Conservation (phyloP, 2,113 vertebrate genomes). For the Speoplatyrhinus poulsoni region DNA sequence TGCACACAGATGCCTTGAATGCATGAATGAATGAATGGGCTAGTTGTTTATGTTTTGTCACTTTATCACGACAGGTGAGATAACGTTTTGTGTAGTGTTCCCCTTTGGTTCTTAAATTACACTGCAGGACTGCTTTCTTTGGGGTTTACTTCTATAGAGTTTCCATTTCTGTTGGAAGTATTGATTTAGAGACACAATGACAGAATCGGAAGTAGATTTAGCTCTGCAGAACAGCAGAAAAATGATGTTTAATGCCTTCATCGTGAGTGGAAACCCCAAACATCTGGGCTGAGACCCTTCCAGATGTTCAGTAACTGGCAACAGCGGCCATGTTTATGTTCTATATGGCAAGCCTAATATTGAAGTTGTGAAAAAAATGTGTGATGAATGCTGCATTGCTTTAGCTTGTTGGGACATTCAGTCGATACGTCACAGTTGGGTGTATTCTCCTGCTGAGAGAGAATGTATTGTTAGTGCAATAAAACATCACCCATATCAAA, state of each 20-base stretch:
- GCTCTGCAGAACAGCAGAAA: slow-evolving; percentile 7
- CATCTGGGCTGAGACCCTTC: slow-evolving; percentile 35
- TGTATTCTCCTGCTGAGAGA: not conserved
- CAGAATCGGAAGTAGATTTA: slow-evolving; percentile 12
- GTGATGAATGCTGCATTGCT: slow-evolving; percentile 38
- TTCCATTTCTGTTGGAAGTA: slow-evolving; percentile 19
- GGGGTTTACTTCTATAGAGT: slow-evolving; percentile 6
- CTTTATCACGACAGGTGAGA: not conserved
- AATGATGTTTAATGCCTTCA: slow-evolving; percentile 37
- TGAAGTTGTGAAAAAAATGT: slow-evolving; percentile 9
- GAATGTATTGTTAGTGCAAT: no score
- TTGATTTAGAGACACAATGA: slow-evolving; percentile 12
- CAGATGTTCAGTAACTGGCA: not conserved
- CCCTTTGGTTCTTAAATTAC: slow-evolving; percentile 26
- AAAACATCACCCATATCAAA: not conserved
- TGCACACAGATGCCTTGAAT: slow-evolving; percentile 37
- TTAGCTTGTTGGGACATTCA: slow-evolving; percentile 21
- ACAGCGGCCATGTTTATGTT: slow-evolving; percentile 26
- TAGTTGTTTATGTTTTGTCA: slow-evolving; percentile 27
- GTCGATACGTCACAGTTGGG: slow-evolving; percentile 16
- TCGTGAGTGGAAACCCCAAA: slow-evolving; percentile 41
- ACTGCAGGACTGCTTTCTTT: slow-evolving; percentile 13
- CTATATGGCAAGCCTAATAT: slow-evolving; percentile 22
- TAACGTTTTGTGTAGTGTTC: slow-evolving; percentile 1
- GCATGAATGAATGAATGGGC: slow-evolving; percentile 28